Base-by-base conservation (phyloP, 2,888 invertebrate genomes). In the Nezara viridula region DNA sequence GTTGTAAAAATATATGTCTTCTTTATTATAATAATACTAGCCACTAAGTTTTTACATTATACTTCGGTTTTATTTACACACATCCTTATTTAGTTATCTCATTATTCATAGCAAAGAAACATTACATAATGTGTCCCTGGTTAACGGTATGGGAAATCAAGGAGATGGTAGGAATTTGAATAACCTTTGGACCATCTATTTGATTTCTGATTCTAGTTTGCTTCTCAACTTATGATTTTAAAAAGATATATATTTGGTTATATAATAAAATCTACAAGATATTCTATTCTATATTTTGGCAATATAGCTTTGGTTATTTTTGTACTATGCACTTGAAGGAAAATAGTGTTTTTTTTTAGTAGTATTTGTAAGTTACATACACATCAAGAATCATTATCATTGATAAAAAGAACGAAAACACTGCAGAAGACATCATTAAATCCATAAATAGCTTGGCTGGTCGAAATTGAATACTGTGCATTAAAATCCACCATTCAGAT, bases 361-460 rank as follows among this genome's bases (percentile, higher is more conserved):
- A 89, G 77, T 88, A 90, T 88, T 90, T 90, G 21, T 55, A 85
- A 32, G 90, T 90, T 21, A 90, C 44, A 77, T 89, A 90, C 24
- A 90, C 88, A 86, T 90, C 89, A 24, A 81, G n/a, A 85, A 90
- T 90, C 24, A 81, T 66, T 73, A 89, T 90, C 50, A 90, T 66
- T 27, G 89, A 55, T 21, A 94, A 92, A 86, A 95, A 93, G 92
- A 95, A 96, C 19, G 95, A 94, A 91, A 95, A 95, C 55, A 95
- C 94, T 47, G 95, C 95, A 1, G 95, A 95, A 3, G 95, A 94
- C 90, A 95, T 94, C 91, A 96, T 93, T 93, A 96, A 95, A 91
- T 95, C 95, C 93, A 95, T 94, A 91, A 95, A 94, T 92, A 94
- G 94, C 92, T 95, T 95, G 92, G 95, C 95, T 21, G 96, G 95